These are phyloP conservation scores for Chondrilla cf. caribensis DNA, from an alignment of 37 sponge, comb jelly and placozoan species.

Conservation along the genomic window DNA sequence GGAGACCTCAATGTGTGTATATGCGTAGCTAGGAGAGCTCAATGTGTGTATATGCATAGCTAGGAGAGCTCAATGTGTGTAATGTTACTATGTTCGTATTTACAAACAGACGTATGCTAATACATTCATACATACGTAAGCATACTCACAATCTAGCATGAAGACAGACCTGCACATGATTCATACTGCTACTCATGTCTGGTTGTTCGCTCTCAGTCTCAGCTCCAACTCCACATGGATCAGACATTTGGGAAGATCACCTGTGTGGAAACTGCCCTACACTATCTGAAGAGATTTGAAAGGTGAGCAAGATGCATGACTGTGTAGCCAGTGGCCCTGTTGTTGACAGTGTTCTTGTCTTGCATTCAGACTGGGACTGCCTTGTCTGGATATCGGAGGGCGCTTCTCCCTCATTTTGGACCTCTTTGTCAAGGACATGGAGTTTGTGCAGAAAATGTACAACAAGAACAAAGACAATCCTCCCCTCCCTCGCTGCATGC, in stretches of 20 bases:
- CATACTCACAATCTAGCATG: too few relatives aligned
- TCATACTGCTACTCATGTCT: neutral
- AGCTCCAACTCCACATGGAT: constrained; percentile 48
- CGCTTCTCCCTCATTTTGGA: constrained; percentile 53
- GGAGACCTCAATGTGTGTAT: constrained; percentile 59
- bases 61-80: neutral
- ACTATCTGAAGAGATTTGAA: constrained; percentile 56
- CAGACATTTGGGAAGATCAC: constrained; percentile 52
- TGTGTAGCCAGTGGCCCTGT: too few relatives aligned
- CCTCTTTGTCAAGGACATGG: constrained; percentile 74
- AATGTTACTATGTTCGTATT: too few relatives aligned
- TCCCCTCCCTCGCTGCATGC: constrained; percentile 85
- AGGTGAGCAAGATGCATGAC: constrained; percentile 24
- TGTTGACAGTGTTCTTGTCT: too few relatives aligned
- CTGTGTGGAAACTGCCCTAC: constrained; percentile 40
- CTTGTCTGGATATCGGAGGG: constrained; percentile 64
- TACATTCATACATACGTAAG: neutral
- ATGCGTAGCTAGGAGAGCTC: constrained; percentile 31
- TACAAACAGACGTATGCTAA: too few relatives aligned
- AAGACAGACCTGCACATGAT: too few relatives aligned
- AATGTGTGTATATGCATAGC: constrained; percentile 27
- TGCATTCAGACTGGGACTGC: constrained; percentile 52
- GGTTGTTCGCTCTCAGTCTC: constrained; percentile 29
- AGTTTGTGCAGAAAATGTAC: constrained; percentile 83
- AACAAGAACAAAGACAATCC: constrained; percentile 85